Evolutionary conservation across 2,113 vertebrate genomes (phyloP), one percentile per base, ranked within the genome.

Genomic region (Rhineura floridana): DNA sequence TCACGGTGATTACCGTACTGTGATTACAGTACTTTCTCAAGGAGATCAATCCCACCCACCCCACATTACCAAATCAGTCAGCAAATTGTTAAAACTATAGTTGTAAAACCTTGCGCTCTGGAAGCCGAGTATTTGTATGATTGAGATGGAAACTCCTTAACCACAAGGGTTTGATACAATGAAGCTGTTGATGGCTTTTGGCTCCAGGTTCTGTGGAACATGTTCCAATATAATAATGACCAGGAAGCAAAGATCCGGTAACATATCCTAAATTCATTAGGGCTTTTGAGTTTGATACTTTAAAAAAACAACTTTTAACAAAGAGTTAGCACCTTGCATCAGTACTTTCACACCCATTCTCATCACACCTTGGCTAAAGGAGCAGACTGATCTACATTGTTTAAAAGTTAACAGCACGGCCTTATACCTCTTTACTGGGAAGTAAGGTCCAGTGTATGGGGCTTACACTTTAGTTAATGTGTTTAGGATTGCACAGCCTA

Each of bases 191-290:
- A 48, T 55, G 63, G 50, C 36, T 76, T 62, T 59, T 44, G 50
- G 52, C 25, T 85, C 36, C 12, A 73, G 83, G 21, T 84, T 84
- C 69, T 59, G 50, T 55, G 59, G 70, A 85, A 59, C 17, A 6
- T 12, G 11, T 75, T 85, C 50, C 70, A 59, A 42, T 59, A 42
- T 44, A 55, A 84, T 55, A 85, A 33, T 30, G 39, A 59, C 70
- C 83, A 59, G 83, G 83, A 85, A 85, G 70, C 52, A 76, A 44
- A 75, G 52, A 67, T 86, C 85, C 70, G 62, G 85, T 67, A 69
- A 79, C 59, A 77, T 70, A 75, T 33, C 39, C 28, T 73, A 59
- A 75, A 75, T 59, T 75, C 70, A 62, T 85, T 44, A 75, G 15
- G 72, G 25, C 13, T 72, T 59, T 62, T 39, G 6, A 50, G 33